phyloP scores from a whole-genome alignment of 37 sponge, comb jelly and placozoan species.

The Mnemiopsis leidyi region DNA sequence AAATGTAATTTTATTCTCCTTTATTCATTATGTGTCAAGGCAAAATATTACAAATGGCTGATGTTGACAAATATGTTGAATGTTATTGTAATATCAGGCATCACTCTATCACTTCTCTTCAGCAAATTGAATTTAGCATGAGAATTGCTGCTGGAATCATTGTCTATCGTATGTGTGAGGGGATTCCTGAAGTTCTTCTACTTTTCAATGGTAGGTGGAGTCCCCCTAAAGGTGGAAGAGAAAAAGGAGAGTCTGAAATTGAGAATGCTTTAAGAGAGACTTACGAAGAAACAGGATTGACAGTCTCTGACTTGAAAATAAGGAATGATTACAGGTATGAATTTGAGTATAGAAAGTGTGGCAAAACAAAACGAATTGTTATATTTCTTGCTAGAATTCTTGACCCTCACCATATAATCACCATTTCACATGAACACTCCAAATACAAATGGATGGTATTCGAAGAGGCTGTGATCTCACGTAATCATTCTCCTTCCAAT shows the following conservation, averaged over 20 bases:
- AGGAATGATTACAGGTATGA: not conserved
- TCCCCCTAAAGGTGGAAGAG: constrained; percentile 46
- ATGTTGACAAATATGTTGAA: too few relatives aligned
- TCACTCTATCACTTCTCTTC: not conserved
- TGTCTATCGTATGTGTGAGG: not conserved
- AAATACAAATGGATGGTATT: not conserved
- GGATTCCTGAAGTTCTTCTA: constrained; percentile 7
- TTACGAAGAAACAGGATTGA: constrained; percentile 13
- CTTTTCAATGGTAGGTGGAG: constrained; percentile 24
- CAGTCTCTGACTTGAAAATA: not conserved
- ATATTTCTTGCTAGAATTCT: constrained; percentile 25
- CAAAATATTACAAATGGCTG: too few relatives aligned
- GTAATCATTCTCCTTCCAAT: constrained; percentile 49
- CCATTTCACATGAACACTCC: constrained; percentile 18
- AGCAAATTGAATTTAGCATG: not conserved
- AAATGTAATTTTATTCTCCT: too few relatives aligned
- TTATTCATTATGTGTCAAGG: too few relatives aligned
- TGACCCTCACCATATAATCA: not conserved
- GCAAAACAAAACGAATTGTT: not conserved
- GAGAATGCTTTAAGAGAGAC: constrained; percentile 19
- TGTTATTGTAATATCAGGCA: too few relatives aligned
- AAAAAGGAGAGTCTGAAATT: not conserved
- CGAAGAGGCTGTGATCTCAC: constrained; percentile 26
- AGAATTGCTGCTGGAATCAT: constrained; percentile 52
- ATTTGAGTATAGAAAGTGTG: not conserved